Evolutionary conservation across 2,113 vertebrate species (phyloP).

Genomic region (Asarcornis scutulata): DNA sequence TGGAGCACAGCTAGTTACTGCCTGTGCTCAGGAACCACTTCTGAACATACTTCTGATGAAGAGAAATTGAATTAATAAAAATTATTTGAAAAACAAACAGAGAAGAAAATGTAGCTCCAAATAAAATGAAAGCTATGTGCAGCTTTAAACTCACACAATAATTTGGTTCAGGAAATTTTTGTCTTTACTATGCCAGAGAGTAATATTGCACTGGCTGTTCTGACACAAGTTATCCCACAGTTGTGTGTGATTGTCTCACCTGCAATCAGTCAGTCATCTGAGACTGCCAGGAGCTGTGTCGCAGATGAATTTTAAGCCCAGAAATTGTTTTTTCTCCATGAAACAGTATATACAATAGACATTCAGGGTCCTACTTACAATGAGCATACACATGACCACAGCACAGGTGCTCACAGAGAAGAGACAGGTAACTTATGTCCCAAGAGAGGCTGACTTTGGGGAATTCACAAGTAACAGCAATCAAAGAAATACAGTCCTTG

Average conservation of each 20-base stretch:
- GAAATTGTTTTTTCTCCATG: neutral
- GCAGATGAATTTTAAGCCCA: neutral
- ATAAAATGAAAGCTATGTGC: neutral
- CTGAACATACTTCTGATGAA: neutral
- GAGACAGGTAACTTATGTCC: neutral
- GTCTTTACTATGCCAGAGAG: neutral
- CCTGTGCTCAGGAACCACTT: neutral
- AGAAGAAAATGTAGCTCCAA: neutral
- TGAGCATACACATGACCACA: fast-evolving
- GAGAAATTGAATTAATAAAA: neutral
- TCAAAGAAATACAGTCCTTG: neutral
- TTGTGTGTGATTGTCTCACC: neutral
- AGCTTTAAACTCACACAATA: neutral
- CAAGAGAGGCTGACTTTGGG: neutral
- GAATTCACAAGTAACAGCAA: neutral
- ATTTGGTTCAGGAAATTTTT: neutral
- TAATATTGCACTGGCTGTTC: neutral
- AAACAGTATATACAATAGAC: neutral
- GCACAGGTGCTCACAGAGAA: fast-evolving
- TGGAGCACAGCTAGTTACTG: neutral
- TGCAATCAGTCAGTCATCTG: neutral
- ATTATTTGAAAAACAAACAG: neutral
- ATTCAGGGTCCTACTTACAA: neutral
- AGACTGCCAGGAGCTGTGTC: neutral
- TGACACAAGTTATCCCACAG: neutral